Percentiles rank a stretch among this genome's conserved stretches.
phyloP scores from a whole-genome alignment of 1,140 invertebrate genomes.

The Harpegnathos saltator region DNA sequence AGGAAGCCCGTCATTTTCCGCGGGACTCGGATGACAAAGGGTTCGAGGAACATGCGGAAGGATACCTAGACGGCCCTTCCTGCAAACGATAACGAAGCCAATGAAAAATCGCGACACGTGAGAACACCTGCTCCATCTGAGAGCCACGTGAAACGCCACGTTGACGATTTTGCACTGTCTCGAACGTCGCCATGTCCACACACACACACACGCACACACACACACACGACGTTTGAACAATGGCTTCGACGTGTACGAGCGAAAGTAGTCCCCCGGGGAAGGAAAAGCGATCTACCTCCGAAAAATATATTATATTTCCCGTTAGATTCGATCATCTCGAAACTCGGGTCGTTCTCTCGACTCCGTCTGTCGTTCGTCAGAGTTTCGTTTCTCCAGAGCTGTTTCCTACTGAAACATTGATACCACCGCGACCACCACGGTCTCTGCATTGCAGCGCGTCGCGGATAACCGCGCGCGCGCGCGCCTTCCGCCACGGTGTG shows the following conservation, averaged over 20 bases:
- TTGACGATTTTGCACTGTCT: too few species aligned
- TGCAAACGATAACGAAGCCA: constrained; percentile 61
- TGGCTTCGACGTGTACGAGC: too few species aligned
- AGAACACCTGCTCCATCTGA: background rate
- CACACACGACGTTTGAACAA: too few species aligned
- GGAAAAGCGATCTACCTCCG: too few species aligned
- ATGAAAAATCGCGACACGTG: constrained; percentile 49
- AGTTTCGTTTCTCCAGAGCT: background rate
- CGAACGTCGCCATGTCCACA: too few species aligned
- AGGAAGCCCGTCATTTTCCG: constrained; percentile 66
- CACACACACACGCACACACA: too few species aligned
- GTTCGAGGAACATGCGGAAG: background rate
- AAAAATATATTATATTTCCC: too few species aligned
- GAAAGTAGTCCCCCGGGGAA: too few species aligned
- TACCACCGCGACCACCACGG: constrained; percentile 13
- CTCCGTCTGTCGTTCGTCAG: background rate
- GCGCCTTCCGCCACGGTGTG: constrained; percentile 57
- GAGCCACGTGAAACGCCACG: too few species aligned
- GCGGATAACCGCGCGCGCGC: constrained; percentile 2
- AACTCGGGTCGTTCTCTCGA: too few species aligned
- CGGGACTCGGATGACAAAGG: constrained; percentile 46
- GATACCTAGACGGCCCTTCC: background rate
- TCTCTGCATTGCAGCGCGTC: constrained; percentile 55
- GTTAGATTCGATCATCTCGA: too few species aligned
- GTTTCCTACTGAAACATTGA: constrained; percentile 10